phyloP scores from a whole-genome alignment of 2,797 vertebrate species.

The Enteromius paludinosus region DNA sequence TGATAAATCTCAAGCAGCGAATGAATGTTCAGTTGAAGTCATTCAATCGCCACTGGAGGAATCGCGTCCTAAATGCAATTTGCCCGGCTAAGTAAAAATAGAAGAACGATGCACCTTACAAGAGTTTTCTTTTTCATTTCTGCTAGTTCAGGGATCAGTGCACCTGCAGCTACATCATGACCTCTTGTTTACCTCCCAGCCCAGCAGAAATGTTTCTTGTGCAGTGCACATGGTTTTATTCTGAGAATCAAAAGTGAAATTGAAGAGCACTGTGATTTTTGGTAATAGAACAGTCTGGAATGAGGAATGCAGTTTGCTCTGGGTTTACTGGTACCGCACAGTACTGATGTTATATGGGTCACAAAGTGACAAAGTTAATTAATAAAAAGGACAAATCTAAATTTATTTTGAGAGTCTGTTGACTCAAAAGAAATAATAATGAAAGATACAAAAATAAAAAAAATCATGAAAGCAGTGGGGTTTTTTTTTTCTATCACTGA shows the following conservation, averaged over 20 bases:
- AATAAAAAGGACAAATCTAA: neutral
- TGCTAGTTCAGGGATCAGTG: conserved; percentile 16
- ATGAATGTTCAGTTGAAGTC: conserved; percentile 40
- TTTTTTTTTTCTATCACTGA: too few relatives aligned
- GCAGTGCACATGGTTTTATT: neutral
- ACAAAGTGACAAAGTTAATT: neutral
- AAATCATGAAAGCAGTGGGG: too few relatives aligned
- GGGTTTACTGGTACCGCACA: neutral
- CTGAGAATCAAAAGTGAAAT: conserved; percentile 5
- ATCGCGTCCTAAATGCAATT: conserved; percentile 20
- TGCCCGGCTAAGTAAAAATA: conserved; percentile 5
- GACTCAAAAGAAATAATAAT: conserved; percentile 1
- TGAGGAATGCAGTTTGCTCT: neutral
- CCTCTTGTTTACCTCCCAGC: conserved; percentile 18
- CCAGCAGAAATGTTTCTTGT: conserved; percentile 10
- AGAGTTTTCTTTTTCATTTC: conserved; percentile 31
- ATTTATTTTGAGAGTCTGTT: neutral
- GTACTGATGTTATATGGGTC: neutral
- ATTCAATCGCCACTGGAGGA: conserved; percentile 19
- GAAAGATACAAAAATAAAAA: neutral
- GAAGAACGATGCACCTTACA: conserved; percentile 11
- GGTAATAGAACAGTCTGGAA: neutral
- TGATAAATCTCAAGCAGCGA: conserved; percentile 17
- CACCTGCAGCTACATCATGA: conserved; percentile 22
- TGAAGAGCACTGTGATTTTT: neutral